These are phyloP conservation scores for Melopsittacus undulatus DNA, from an alignment of 2,797 vertebrate species.

Conservation along the genomic window DNA sequence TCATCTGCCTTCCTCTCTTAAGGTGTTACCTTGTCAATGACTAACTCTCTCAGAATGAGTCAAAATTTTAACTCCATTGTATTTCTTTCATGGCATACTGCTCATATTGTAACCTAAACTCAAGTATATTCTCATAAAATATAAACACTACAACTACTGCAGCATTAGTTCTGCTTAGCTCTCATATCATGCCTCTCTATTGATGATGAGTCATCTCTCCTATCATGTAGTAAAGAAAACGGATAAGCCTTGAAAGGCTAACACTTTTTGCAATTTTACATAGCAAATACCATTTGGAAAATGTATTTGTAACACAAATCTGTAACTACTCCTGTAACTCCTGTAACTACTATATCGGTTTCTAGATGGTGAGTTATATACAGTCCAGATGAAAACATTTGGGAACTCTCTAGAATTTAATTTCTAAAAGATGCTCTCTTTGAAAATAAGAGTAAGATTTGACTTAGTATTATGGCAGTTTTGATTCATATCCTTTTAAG, in stretches of 20 bases:
- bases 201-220: conserved; percentile 12
- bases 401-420: neutral
- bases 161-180: neutral
- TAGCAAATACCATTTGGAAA: neutral
- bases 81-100: neutral
- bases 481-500: neutral
- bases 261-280: neutral
- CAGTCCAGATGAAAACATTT: neutral
- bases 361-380: neutral
- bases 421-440: neutral
- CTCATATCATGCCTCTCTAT: neutral
- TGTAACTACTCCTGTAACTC: neutral
- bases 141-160: neutral
- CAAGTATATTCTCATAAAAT: neutral
- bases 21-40: neutral
- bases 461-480: neutral
- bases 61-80: neutral
- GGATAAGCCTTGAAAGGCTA: conserved; percentile 13
- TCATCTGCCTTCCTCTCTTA: neutral
- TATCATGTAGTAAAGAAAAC: neutral
- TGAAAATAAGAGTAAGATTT: neutral
- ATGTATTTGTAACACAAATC: neutral
- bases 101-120: neutral
- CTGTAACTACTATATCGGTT: neutral
- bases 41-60: neutral